Conservation (phyloP, 2,797 vertebrate genomes). For the Anableps anableps region DNA sequence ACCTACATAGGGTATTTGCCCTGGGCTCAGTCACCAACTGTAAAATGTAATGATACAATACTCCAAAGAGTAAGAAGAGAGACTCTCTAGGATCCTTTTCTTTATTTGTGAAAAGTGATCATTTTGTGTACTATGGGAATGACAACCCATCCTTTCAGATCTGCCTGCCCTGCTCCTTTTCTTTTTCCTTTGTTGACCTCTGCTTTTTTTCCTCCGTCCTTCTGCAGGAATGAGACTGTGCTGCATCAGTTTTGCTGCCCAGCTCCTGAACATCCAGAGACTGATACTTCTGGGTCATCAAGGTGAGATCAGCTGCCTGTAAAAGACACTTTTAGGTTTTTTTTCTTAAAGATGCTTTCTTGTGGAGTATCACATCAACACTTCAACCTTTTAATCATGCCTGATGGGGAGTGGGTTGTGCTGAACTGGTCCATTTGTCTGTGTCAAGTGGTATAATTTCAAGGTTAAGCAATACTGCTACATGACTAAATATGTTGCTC, state of each 20-base stretch:
- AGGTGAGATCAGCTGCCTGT: constrained; percentile 68
- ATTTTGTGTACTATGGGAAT: constrained; percentile 26
- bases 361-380: constrained; percentile 12
- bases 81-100: constrained; percentile 43
- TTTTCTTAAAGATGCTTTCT: not conserved
- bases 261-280: constrained; percentile 92
- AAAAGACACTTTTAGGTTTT: constrained; percentile 4
- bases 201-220: constrained; percentile 2
- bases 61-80: constrained; percentile 60
- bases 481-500: constrained; percentile 30
- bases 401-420: constrained; percentile 13
- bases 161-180: constrained; percentile 11
- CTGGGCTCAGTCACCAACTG: constrained; percentile 57
- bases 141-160: constrained; percentile 28
- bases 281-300: constrained; percentile 81
- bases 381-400: constrained; percentile 29
- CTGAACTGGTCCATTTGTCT: constrained; percentile 13
- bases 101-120: constrained; percentile 42
- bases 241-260: constrained; percentile 99
- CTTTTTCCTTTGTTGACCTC: constrained; percentile 28
- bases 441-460: constrained; percentile 35
- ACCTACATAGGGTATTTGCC: constrained; percentile 72
- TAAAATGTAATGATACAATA: constrained; percentile 66
- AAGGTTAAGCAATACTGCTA: constrained; percentile 2
- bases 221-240: constrained; percentile 92